phyloP scores from a whole-genome alignment of 2,888 invertebrate genomes.

The Mactromeris polynyma region DNA sequence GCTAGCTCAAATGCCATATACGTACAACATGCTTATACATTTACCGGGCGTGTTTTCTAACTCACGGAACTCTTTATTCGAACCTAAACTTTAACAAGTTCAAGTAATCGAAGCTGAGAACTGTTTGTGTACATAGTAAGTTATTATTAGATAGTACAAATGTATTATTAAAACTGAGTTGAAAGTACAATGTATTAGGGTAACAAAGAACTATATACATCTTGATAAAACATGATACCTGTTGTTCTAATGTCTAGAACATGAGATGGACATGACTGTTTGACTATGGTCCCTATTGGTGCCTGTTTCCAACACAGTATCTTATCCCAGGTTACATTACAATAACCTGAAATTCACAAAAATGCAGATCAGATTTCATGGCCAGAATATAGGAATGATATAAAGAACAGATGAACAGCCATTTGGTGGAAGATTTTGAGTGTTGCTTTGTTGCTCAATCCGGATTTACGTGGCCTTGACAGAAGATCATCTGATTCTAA shows the following conservation, averaged over 20 bases:
- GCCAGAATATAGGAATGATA: not conserved
- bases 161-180: too few relatives aligned
- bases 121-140: too few relatives aligned
- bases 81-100: too few relatives aligned
- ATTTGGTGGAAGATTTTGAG: not conserved
- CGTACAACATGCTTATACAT: too few relatives aligned
- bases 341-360: conserved; percentile 50
- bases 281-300: conserved; percentile 90
- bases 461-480: not conserved
- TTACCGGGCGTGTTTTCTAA: too few relatives aligned
- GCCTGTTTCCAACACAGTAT: conserved; percentile 95
- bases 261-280: conserved; percentile 91
- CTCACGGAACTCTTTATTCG: too few relatives aligned
- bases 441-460: not conserved
- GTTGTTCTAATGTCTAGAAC: conserved; percentile 47
- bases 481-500: not conserved
- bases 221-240: conserved; percentile 37
- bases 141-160: too few relatives aligned
- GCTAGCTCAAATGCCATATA: too few relatives aligned
- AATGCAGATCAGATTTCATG: not conserved
- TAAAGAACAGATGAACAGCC: not conserved
- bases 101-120: too few relatives aligned
- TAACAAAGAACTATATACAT: too few relatives aligned
- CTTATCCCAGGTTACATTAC: conserved; percentile 88
- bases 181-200: too few relatives aligned